Evolutionary conservation across 2,113 vertebrate species (phyloP).

Genomic region (Burhinus oedicnemus): DNA sequence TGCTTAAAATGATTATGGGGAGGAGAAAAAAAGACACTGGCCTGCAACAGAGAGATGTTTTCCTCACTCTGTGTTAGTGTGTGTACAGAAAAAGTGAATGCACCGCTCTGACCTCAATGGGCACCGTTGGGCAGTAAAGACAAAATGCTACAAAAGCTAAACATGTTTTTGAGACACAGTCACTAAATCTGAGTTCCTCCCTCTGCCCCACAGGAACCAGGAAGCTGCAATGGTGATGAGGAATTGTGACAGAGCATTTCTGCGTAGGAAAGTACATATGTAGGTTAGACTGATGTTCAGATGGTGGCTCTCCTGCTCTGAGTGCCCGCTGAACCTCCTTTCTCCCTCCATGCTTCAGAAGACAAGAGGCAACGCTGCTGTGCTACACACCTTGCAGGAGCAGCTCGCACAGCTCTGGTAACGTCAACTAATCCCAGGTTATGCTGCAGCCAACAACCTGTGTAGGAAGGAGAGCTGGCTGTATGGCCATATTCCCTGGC

Average conservation of each 20-base stretch:
- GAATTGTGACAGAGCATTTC: background rate
- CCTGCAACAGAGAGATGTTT: background rate
- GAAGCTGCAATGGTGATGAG: background rate
- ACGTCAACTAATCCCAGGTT: background rate
- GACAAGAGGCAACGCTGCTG: background rate
- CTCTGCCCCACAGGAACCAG: background rate
- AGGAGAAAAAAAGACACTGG: background rate
- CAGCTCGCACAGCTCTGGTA: background rate
- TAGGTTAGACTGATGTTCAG: background rate
- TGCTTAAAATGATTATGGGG: background rate
- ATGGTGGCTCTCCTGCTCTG: background rate
- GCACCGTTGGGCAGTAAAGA: background rate
- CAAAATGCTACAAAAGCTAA: background rate
- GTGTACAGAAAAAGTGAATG: background rate
- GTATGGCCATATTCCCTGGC: background rate
- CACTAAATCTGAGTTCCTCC: background rate
- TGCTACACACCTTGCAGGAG: background rate
- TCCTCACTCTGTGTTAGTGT: background rate
- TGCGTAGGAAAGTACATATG: background rate
- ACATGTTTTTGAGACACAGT: background rate
- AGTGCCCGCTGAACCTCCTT: background rate
- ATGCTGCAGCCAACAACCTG: background rate
- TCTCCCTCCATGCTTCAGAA: background rate
- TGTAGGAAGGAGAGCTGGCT: background rate
- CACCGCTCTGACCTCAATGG: rapidly evolving